Percentiles rank a stretch among this genome's conserved stretches.
phyloP scores from a whole-genome alignment of 1,140 invertebrate genomes.

The Yoshiicerus persimilis region DNA sequence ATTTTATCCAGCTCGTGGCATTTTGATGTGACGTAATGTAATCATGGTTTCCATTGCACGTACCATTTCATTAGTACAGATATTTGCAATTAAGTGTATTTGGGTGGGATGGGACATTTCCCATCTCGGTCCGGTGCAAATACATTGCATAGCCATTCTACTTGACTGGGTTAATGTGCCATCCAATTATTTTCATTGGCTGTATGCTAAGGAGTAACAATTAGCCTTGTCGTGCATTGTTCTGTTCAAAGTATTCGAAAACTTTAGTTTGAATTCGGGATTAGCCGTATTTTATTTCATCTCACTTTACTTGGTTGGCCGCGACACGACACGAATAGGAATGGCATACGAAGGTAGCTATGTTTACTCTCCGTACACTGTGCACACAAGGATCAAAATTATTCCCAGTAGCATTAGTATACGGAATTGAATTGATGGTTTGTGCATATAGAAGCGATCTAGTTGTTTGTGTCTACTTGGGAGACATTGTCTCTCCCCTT shows the following conservation, averaged over 20 bases:
- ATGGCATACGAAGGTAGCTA: neutral
- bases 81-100: neutral
- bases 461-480: neutral
- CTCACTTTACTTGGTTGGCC: neutral
- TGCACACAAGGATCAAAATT: neutral
- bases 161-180: neutral
- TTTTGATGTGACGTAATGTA: neutral
- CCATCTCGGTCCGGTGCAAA: too few species aligned
- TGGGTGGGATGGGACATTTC: neutral
- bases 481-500: neutral
- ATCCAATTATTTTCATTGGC: neutral
- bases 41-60: neutral
- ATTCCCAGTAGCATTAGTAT: neutral
- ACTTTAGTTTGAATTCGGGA: neutral
- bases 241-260: neutral
- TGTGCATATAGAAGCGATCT: neutral
- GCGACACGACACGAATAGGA: neutral
- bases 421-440: neutral
- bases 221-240: too few species aligned
- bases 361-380: neutral
- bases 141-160: neutral
- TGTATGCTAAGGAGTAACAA: too few species aligned
- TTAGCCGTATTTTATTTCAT: neutral
- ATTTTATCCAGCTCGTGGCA: neutral
- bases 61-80: neutral